Evolutionary conservation across 2,113 vertebrate species (phyloP).

Genomic region (Petroica traversi): DNA sequence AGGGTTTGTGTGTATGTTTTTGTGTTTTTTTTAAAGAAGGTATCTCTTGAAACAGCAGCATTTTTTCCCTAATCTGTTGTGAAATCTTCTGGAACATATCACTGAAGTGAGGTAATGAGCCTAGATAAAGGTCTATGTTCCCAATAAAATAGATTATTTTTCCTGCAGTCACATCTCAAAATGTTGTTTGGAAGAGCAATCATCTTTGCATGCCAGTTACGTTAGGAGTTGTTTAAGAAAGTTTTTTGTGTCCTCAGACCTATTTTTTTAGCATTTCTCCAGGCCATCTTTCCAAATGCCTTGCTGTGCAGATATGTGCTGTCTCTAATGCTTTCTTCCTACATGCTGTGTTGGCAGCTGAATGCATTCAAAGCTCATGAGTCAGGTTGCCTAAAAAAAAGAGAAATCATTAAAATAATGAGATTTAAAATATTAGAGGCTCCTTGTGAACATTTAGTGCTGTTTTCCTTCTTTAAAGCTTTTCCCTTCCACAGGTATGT

Average conservation of each 20-base stretch:
- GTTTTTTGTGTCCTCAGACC: not conserved
- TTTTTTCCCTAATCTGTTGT: not conserved
- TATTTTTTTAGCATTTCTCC: not conserved
- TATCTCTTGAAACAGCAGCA: not conserved
- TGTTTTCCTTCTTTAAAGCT: not conserved
- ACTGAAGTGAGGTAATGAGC: not conserved
- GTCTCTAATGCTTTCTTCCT: not conserved
- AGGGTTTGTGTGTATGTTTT: not conserved
- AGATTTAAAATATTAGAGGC: not conserved
- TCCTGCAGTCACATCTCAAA: not conserved
- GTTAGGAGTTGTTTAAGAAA: not conserved
- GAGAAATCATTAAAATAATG: not conserved
- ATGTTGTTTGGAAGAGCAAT: not conserved
- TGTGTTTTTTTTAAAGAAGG: not conserved
- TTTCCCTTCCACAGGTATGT: not conserved
- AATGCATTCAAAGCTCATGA: constrained; percentile 8
- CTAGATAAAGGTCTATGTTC: not conserved
- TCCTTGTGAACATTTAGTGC: not conserved
- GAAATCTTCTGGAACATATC: constrained; percentile 16
- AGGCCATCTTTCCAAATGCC: not conserved
- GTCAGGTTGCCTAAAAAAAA: not conserved
- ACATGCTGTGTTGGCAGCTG: constrained; percentile 3
- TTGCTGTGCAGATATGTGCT: constrained; percentile 27
- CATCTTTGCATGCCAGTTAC: not conserved
- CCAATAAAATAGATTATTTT: not conserved